These are phyloP conservation scores for Phaenicophaeus curvirostris DNA, from an alignment of 2,797 vertebrate genomes.

Conservation along the genomic window DNA sequence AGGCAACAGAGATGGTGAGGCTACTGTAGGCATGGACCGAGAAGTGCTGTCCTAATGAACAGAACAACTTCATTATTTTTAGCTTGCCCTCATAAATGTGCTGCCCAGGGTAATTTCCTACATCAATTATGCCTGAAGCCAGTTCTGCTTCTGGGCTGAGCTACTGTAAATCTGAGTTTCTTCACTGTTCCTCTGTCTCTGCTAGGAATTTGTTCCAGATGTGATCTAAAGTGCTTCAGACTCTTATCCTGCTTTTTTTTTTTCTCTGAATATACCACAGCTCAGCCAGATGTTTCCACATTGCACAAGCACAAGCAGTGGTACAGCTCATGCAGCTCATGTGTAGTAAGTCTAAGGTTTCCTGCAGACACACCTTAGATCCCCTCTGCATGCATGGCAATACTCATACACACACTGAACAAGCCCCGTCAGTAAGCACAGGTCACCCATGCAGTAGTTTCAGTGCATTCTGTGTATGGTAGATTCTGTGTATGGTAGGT, in stretches of 20 bases:
- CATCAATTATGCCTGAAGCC: neutral
- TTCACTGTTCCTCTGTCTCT: neutral
- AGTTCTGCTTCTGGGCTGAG: neutral
- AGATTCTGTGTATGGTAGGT: neutral
- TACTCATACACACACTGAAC: fast-evolving
- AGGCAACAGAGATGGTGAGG: neutral
- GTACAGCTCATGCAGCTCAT: fast-evolving
- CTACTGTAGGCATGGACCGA: neutral
- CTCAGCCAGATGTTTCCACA: neutral
- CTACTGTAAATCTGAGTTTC: neutral
- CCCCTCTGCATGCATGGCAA: fast-evolving
- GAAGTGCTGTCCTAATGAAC: neutral
- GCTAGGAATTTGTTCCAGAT: neutral
- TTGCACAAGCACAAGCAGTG: neutral
- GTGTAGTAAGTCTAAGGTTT: neutral
- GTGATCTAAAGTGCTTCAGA: neutral
- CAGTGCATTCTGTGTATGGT: neutral
- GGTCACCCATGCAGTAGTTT: neutral
- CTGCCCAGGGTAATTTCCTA: neutral
- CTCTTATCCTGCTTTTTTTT: neutral
- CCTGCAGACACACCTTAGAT: neutral
- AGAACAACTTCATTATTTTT: neutral
- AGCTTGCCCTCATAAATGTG: neutral
- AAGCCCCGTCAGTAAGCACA: neutral
- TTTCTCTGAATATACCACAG: neutral